Conservation (phyloP, 1,140 invertebrate genomes). For the Pogonomyrmex californicus region DNA sequence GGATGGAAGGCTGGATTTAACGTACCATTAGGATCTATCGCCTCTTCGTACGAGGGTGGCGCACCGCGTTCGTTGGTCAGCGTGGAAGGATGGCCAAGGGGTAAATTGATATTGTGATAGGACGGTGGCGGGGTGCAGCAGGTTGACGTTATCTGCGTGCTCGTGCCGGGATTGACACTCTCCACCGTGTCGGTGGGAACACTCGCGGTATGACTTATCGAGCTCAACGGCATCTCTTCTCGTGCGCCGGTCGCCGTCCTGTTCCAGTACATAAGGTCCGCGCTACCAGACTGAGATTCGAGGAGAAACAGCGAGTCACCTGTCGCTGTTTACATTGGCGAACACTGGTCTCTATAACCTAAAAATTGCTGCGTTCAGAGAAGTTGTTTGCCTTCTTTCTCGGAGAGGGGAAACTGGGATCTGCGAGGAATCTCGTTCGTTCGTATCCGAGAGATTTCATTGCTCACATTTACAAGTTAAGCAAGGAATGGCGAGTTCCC, state of each 20-base stretch:
- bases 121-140: slow-evolving; percentile 81
- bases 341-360: slow-evolving; percentile 24
- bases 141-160: slow-evolving; percentile 67
- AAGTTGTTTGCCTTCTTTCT: neutral
- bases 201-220: slow-evolving; percentile 62
- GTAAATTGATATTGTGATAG: slow-evolving; percentile 81
- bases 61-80: slow-evolving; percentile 81
- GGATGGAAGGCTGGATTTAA: neutral
- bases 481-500: neutral
- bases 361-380: neutral
- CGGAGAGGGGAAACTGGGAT: neutral
- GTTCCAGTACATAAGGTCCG: slow-evolving; percentile 73
- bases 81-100: slow-evolving; percentile 76
- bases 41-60: slow-evolving; percentile 88
- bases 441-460: neutral
- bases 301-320: neutral
- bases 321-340: slow-evolving; percentile 37
- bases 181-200: slow-evolving; percentile 50
- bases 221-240: slow-evolving; percentile 74
- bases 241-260: slow-evolving; percentile 49
- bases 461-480: neutral
- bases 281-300: slow-evolving; percentile 6
- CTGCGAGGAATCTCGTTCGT: neutral
- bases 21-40: slow-evolving; percentile 88
- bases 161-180: slow-evolving; percentile 70